Evolutionary conservation across 2,888 invertebrate species (phyloP).

Genomic region (Gymnosoma rotundatum): DNA sequence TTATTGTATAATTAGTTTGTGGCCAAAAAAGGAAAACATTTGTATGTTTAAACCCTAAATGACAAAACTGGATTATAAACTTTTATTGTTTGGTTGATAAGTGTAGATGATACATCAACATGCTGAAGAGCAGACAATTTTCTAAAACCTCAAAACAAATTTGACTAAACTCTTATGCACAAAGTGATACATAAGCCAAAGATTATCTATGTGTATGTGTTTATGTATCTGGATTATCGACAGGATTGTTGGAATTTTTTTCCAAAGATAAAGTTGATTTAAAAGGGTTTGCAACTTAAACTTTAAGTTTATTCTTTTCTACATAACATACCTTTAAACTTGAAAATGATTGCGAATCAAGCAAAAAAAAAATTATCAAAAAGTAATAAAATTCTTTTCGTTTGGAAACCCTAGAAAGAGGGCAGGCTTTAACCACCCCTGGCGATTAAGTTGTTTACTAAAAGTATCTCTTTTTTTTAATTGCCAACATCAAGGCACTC

Average conservation of each 20-base stretch:
- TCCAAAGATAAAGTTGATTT: neutral
- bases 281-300: neutral
- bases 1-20: conserved; percentile 69
- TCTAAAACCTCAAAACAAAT: conserved; percentile 39
- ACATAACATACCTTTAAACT: too few relatives aligned
- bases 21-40: conserved; percentile 30
- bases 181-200: conserved; percentile 35
- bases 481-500: too few relatives aligned
- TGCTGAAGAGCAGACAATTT: neutral
- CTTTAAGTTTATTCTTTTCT: neutral
- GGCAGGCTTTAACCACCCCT: too few relatives aligned
- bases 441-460: too few relatives aligned
- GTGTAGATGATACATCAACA: neutral
- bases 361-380: too few relatives aligned
- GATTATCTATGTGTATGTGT: conserved; percentile 18
- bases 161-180: conserved; percentile 21
- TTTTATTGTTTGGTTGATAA: conserved; percentile 50
- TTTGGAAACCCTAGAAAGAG: too few relatives aligned
- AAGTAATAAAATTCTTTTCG: too few relatives aligned
- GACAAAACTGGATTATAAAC: conserved; percentile 68
- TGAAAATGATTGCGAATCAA: too few relatives aligned
- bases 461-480: too few relatives aligned
- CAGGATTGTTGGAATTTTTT: neutral
- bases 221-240: neutral
- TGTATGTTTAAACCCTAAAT: conserved; percentile 51